These are phyloP conservation scores for Castor canadensis DNA, from an alignment of 2,113 vertebrate species.

Conservation along the genomic window DNA sequence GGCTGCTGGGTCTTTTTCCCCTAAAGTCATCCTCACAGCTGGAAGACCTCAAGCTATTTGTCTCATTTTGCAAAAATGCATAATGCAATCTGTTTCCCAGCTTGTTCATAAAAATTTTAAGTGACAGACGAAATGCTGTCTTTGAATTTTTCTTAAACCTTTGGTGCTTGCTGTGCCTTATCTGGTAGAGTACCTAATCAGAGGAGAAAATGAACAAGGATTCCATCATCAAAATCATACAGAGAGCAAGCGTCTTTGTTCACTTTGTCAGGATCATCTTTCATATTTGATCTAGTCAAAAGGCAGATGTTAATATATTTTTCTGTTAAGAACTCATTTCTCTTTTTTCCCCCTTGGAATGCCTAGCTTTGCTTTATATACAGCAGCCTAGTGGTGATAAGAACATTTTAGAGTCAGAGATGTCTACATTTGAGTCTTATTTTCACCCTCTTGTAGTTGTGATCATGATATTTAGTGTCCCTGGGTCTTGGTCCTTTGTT, in stretches of 20 bases:
- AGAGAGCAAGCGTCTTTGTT: background rate
- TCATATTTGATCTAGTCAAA: background rate
- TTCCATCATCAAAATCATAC: background rate
- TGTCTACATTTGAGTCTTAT: background rate
- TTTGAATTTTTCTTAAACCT: background rate
- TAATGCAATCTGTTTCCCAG: background rate
- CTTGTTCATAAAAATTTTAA: background rate
- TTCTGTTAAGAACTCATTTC: constrained; percentile 11
- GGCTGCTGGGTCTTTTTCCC: background rate
- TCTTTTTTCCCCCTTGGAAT: background rate
- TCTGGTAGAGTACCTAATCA: background rate
- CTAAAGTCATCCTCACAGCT: background rate
- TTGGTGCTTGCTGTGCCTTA: background rate
- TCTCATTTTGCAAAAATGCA: background rate
- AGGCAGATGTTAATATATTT: background rate
- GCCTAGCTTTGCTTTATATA: background rate
- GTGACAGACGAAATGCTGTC: background rate
- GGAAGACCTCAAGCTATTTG: background rate
- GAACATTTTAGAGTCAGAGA: background rate
- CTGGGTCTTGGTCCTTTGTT: background rate
- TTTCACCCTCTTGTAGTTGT: background rate
- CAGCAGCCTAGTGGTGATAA: background rate
- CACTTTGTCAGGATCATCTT: background rate
- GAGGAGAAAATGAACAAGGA: background rate
- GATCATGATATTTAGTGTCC: background rate